phyloP scores from a whole-genome alignment of 2,797 vertebrate genomes.

The Sebastes matsubarae region DNA sequence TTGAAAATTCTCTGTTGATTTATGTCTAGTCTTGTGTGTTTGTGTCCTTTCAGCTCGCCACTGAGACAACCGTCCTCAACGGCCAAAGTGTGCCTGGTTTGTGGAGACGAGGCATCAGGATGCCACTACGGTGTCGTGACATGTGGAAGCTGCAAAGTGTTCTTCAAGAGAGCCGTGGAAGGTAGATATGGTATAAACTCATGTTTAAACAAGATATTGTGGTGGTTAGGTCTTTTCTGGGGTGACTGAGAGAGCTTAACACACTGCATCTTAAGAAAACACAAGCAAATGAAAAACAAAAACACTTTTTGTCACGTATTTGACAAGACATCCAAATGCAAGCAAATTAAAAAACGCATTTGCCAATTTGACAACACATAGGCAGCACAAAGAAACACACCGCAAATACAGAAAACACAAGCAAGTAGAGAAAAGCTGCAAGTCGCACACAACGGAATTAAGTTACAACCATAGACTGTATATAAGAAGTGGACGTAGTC shows the following conservation, averaged over 20 bases:
- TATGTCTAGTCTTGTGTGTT: conserved; percentile 7
- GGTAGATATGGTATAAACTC: conserved; percentile 78
- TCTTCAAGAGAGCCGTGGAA: conserved; percentile 99
- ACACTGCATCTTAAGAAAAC: background rate
- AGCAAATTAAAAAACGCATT: background rate
- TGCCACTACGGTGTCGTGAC: conserved; percentile 99
- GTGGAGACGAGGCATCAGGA: conserved; percentile 97
- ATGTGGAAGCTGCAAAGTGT: conserved; percentile 99
- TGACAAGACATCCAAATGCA: background rate
- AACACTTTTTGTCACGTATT: background rate
- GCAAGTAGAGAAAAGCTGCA: too few species aligned
- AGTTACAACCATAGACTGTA: too few species aligned
- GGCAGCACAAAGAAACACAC: background rate
- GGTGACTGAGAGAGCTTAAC: background rate
- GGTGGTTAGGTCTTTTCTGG: background rate
- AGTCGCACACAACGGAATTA: too few species aligned
- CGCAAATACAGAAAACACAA: background rate
- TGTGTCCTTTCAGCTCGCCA: conserved; percentile 85
- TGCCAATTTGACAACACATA: background rate
- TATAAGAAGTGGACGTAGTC: too few species aligned
- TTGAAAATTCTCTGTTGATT: conserved; percentile 32
- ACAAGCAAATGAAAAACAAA: background rate
- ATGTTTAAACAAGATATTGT: background rate
- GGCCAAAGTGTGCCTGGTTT: conserved; percentile 98
- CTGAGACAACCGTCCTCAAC: conserved; percentile 95